phyloP scores from a whole-genome alignment of 2,888 invertebrate species.

The Periphyllus acericola region DNA sequence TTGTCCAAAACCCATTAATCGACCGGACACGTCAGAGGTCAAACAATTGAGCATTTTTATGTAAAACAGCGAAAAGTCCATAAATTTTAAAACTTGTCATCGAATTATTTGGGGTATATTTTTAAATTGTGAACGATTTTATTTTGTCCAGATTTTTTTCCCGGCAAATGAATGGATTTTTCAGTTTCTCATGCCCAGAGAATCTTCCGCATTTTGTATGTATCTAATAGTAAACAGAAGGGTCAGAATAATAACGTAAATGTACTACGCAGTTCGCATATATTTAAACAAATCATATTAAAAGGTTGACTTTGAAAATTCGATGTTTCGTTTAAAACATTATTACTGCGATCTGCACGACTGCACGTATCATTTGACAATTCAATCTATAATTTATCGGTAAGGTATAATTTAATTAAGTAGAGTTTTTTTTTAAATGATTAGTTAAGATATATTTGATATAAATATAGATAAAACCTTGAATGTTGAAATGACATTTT shows the following conservation, averaged over 20 bases:
- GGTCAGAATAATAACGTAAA: constrained; percentile 23
- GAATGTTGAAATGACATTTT: too few relatives aligned
- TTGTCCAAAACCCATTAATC: constrained; percentile 67
- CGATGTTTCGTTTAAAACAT: neutral
- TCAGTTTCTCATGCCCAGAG: constrained; percentile 29
- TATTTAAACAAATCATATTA: neutral
- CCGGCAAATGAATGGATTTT: constrained; percentile 27
- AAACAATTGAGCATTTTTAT: constrained; percentile 63
- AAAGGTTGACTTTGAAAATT: neutral
- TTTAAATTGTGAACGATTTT: constrained; percentile 49
- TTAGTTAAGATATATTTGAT: too few relatives aligned
- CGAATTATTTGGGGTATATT: constrained; percentile 56
- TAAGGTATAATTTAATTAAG: too few relatives aligned
- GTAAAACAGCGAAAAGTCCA: constrained; percentile 61
- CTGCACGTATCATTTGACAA: neutral
- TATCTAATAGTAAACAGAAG: constrained; percentile 17
- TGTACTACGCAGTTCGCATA: constrained; percentile 14
- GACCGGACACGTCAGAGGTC: constrained; percentile 69
- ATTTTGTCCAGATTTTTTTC: constrained; percentile 45
- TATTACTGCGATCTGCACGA: neutral
- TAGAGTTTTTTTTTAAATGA: too few relatives aligned
- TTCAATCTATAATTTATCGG: neutral
- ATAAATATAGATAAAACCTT: too few relatives aligned
- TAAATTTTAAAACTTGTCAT: constrained; percentile 62
- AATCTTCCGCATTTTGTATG: constrained; percentile 25